These are phyloP conservation scores for Spodoptera frugiperda DNA, from an alignment of 1,140 invertebrate species.

Conservation along the genomic window DNA sequence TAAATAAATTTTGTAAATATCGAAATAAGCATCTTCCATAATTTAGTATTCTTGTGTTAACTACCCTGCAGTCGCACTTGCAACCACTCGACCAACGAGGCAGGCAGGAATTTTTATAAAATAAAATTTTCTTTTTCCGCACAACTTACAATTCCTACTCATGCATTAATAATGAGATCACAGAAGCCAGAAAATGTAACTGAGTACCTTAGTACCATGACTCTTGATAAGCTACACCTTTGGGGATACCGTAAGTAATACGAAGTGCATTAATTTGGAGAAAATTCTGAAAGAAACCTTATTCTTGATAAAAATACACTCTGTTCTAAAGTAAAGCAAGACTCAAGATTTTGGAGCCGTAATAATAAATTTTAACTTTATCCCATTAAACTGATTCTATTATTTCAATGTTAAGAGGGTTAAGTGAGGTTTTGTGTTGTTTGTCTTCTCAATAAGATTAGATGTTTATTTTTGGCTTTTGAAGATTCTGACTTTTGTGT, in stretches of 20 bases:
- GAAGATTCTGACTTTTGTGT: no score
- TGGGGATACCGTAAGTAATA: slow-evolving; percentile 13
- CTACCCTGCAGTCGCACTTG: no score
- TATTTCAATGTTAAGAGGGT: slow-evolving; percentile 7
- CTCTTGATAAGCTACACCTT: slow-evolving; percentile 15
- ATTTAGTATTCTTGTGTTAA: no score
- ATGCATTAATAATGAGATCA: background rate
- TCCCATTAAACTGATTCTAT: background rate
- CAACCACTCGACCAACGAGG: no score
- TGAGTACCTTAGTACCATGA: background rate
- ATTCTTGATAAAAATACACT: background rate
- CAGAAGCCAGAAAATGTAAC: slow-evolving; percentile 11
- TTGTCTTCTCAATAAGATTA: background rate
- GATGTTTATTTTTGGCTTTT: no score
- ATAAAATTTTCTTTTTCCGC: no score
- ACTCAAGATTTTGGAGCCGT: background rate
- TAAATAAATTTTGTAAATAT: no score
- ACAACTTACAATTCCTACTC: no score
- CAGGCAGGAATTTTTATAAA: no score
- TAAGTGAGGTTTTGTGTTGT: slow-evolving; percentile 1
- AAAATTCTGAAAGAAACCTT: slow-evolving; percentile 17
- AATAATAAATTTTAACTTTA: slow-evolving; percentile 16
- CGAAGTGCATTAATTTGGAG: background rate
- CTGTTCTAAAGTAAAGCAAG: slow-evolving; percentile 13
- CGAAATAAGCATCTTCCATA: no score